Evolutionary conservation across 2,888 invertebrate genomes (phyloP).

Genomic region (Agrochola lychnidis): DNA sequence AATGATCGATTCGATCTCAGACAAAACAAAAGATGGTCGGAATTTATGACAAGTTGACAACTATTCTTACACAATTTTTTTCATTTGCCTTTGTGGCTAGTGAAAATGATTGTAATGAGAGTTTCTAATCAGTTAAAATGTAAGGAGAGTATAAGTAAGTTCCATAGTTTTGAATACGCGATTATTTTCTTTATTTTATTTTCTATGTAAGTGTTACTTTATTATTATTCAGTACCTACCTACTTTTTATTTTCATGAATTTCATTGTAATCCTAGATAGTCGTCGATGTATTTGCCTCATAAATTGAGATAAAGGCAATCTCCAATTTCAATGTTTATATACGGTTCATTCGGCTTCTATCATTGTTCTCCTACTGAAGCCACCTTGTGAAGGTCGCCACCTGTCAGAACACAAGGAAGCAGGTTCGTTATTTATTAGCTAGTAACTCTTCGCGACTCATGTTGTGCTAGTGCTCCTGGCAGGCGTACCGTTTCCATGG

Average conservation of each 20-base stretch:
- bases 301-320: not conserved
- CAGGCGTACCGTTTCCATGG: slow-evolving; percentile 2
- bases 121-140: not conserved
- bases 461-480: slow-evolving; percentile 22
- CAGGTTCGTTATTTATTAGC: not conserved
- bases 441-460: not conserved
- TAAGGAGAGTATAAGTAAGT: not conserved
- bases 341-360: not conserved
- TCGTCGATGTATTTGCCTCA: not conserved
- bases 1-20: not conserved
- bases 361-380: not conserved
- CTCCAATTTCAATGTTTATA: not conserved
- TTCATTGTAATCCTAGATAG: not conserved
- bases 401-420: not conserved
- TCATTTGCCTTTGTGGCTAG: not conserved
- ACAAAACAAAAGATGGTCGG: too few relatives aligned
- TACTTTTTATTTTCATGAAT: not conserved
- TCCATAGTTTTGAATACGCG: not conserved
- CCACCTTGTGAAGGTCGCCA: not conserved
- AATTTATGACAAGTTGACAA: too few relatives aligned
- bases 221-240: not conserved
- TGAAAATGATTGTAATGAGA: not conserved
- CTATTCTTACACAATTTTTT: too few relatives aligned
- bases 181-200: not conserved
- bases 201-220: not conserved